Percentiles rank a stretch among this genome's conserved stretches.
Evolutionary conservation across 1,140 invertebrate genomes (phyloP).

Genomic region (Neelides sp.): DNA sequence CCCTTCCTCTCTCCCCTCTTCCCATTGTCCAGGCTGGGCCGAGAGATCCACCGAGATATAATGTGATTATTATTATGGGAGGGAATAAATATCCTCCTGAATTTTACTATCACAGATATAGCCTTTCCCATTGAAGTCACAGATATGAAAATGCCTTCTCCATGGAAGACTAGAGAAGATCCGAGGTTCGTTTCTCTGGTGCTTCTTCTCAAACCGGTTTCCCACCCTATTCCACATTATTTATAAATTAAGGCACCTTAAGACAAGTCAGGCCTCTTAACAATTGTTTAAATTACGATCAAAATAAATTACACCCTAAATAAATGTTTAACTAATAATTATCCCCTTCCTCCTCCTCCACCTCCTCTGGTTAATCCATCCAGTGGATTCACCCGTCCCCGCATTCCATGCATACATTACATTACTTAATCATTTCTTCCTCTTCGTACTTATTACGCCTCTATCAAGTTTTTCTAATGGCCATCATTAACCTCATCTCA

Average conservation of each 20-base stretch:
- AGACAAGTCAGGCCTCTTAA: slow-evolving; percentile 25
- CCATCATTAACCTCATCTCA: slow-evolving; percentile 22
- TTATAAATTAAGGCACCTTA: slow-evolving; percentile 32
- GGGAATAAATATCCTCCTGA: no score
- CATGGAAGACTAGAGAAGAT: no score
- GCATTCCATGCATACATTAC: not conserved
- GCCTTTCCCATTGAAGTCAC: no score
- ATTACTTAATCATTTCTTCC: not conserved
- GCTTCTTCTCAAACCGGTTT: slow-evolving; percentile 29
- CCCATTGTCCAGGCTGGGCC: no score
- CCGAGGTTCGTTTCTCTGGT: no score
- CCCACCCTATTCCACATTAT: slow-evolving; percentile 28
- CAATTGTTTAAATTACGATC: slow-evolving; percentile 31
- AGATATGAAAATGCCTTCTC: no score
- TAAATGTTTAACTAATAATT: slow-evolving; percentile 32
- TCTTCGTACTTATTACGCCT: slow-evolving; percentile 11
- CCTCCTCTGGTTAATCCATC: not conserved
- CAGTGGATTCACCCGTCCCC: not conserved
- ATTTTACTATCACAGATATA: no score
- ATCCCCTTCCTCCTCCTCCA: slow-evolving; percentile 24
- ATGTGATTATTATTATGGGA: no score
- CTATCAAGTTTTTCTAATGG: slow-evolving; percentile 23
- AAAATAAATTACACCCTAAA: slow-evolving; percentile 31
- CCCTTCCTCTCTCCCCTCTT: no score
- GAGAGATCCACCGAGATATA: no score